These are phyloP conservation scores for Cynaeus angustus DNA, from an alignment of 2,888 invertebrate species.

Conservation along the genomic window DNA sequence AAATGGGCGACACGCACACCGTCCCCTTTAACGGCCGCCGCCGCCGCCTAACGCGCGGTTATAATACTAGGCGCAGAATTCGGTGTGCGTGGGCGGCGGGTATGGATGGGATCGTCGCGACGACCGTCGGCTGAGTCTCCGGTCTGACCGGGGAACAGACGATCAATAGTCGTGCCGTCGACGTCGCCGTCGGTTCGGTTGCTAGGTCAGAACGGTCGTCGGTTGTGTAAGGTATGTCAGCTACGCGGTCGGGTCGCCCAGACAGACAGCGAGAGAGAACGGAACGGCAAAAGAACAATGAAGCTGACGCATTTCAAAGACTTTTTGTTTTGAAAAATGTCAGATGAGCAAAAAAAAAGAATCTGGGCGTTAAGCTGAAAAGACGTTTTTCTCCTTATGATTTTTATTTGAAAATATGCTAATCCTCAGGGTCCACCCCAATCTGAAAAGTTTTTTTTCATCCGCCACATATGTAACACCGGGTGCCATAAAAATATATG, in stretches of 20 bases:
- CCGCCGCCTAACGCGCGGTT: constrained; percentile 26
- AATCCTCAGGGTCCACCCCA: too few species aligned
- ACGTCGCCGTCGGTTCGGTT: constrained; percentile 51
- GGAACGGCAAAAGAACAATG: too few species aligned
- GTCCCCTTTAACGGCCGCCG: constrained; percentile 30
- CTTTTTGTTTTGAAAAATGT: too few species aligned
- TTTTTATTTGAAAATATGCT: too few species aligned
- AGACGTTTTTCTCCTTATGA: too few species aligned
- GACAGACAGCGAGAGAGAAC: constrained; percentile 27
- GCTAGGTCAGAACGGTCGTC: constrained; percentile 52
- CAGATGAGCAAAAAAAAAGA: too few species aligned
- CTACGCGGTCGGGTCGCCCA: constrained; percentile 23
- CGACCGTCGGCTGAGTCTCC: constrained; percentile 53
- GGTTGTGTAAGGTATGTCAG: constrained; percentile 53
- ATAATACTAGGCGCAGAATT: constrained; percentile 28
- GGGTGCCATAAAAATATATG: too few species aligned
- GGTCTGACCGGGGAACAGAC: constrained; percentile 47
- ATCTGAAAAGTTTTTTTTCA: too few species aligned
- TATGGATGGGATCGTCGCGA: constrained; percentile 51
- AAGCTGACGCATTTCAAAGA: too few species aligned
- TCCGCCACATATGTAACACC: too few species aligned
- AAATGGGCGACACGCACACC: constrained; percentile 33
- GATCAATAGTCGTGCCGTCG: constrained; percentile 52
- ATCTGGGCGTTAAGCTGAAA: too few species aligned
- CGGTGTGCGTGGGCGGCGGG: constrained; percentile 43